Evolutionary conservation across 2,113 vertebrate species (phyloP), one percentile per base, ranked within the genome.

Genomic region (Antennarius striatus): DNA sequence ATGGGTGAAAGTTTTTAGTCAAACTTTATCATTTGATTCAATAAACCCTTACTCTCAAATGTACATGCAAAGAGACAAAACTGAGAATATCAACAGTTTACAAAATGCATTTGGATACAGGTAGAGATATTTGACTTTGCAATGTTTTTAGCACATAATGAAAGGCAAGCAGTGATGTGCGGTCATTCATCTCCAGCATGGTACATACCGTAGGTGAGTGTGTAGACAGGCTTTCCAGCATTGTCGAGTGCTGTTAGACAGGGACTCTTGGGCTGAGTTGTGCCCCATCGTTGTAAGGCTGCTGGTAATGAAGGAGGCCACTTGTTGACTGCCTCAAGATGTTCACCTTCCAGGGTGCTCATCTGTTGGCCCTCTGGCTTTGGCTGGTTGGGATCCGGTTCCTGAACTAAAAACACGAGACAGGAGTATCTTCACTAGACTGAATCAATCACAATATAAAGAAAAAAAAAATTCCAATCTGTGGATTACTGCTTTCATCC

Each of bases 361-460:
- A 92, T 94, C 74, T 93, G 93, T 29, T 89, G 89, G 65, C 97
- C 97, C 85, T 98, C 96, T 0, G 96, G 93, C 86, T 94, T 96
- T 15, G 96, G 97, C 89, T 98, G 97, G 84, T 95, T 95, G 8
- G 96, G 96, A 80, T 98, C 96, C 5, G 94, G 93, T 57, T 96
- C 96, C 83, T 96, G 96, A 81, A 97, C 97, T 98, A 67, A 54
- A 54, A 11, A 39, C 5, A 16, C 29, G 22, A 22, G 28, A 29
- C 28, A 6, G 11, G 30, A 12, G 42, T 3, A 7, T 43, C 42
- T 10, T 43, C 10, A 43, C 11, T 8, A 66, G 5, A 10, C 0
- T 28, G 15, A 42, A 50, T 63, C 10, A 13, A 15, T 57, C 32
- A 28, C 14, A 15, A 36, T 36, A 36, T 36, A 36, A 36, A 36